Base-by-base conservation (phyloP, 2,888 invertebrate genomes). In the Abrostola triplasia region DNA sequence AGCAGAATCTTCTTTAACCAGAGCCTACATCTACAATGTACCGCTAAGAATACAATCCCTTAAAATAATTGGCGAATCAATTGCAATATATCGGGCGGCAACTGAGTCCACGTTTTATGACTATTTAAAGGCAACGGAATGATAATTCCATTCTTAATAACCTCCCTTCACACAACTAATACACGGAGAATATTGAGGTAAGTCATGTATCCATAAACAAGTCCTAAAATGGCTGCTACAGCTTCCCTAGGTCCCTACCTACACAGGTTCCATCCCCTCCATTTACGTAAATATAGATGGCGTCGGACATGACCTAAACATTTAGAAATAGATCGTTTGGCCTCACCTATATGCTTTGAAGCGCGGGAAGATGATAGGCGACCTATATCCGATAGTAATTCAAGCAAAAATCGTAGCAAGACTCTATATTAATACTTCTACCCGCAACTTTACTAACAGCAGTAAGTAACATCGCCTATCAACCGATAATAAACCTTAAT, bases 401-500 rank as follows among this genome's bases (percentile, higher is more conserved):
- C 60, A 47, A 51, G 60, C 59, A 54, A 71, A 70, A 70, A 68
- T 76, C 69, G 64, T 66, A 62, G n/a, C 56, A 63, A 71, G 76
- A 62, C 59, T n/a, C n/a, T 56, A 67, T 69, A 76, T 77, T 76
- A 78, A 79, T 80, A 71, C 64, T 52, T 13, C 49, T n/a, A 47
- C 24, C 54, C 8, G 49, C 59, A 35, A 62, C 49, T 24, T n/a
- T 35, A 1, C 11, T 59, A 64, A 80, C 76, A 64, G 81, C 63
- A 64, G 38, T 67, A 84, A 82, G 79, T 69, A 59, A 60, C 58
- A 57, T 40, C 11, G 55, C 37, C 40, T 35, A 48, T 48, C 65
- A 57, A 59, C 62, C 60, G 48, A 83, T 63, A 77, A 62, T 77
- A 64, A 63, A 67, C 81, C 73, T 72, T 84, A 82, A 76, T 24